phyloP scores from a whole-genome alignment of 1,140 invertebrate species.

The Drosophila trapezifrons region DNA sequence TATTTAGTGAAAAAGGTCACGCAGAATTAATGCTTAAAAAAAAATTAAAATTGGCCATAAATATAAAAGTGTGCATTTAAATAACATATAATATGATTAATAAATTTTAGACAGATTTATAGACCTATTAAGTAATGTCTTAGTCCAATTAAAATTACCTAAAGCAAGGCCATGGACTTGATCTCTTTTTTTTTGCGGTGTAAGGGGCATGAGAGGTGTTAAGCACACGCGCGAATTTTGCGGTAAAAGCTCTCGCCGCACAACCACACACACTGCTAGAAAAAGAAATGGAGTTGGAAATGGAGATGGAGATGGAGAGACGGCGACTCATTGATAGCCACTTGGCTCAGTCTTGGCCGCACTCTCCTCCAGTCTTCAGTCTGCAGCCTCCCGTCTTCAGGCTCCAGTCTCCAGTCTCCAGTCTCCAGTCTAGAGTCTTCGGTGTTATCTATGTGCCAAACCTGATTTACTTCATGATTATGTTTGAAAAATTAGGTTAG shows the following conservation, averaged over 20 bases:
- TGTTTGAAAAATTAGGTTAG: constrained; percentile 84
- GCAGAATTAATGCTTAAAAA: no score
- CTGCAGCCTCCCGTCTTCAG: constrained; percentile 18
- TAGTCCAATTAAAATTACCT: background rate
- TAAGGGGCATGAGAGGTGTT: constrained; percentile 70
- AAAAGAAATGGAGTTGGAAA: constrained; percentile 19
- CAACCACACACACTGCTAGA: constrained; percentile 29
- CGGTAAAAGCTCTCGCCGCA: constrained; percentile 76
- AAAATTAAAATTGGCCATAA: no score
- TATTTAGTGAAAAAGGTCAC: no score
- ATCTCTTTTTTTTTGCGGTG: constrained; percentile 12
- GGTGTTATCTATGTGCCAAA: constrained; percentile 80
- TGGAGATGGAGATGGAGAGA: constrained; percentile 29
- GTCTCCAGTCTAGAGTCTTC: constrained; percentile 13
- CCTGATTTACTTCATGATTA: constrained; percentile 83
- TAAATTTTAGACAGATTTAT: no score
- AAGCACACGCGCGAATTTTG: constrained; percentile 78
- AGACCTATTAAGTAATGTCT: background rate
- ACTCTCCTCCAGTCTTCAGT: constrained; percentile 31
- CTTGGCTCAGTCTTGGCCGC: constrained; percentile 48
- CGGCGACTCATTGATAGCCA: constrained; percentile 58
- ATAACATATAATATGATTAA: no score
- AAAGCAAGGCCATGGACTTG: background rate
- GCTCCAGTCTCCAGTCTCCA: constrained; percentile 22
- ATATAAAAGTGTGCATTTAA: no score